These are phyloP conservation scores for Ceratina japonica DNA, from an alignment of 1,140 invertebrate species.

Conservation along the genomic window DNA sequence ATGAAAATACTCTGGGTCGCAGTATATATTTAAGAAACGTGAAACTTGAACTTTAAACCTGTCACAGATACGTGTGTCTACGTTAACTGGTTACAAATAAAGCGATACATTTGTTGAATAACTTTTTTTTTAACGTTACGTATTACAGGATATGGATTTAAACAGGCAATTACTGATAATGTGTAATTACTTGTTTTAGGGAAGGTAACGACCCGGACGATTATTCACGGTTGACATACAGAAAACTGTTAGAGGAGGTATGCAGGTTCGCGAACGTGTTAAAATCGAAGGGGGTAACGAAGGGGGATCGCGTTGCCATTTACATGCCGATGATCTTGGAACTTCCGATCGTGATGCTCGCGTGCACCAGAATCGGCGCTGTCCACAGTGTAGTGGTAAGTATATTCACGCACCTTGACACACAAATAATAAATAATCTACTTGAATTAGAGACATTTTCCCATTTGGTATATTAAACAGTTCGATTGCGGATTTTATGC, in stretches of 20 bases:
- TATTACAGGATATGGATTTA: no score
- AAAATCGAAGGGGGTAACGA: constrained; percentile 90
- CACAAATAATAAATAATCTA: no score
- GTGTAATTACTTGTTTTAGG: constrained; percentile 81
- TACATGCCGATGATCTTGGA: constrained; percentile 99
- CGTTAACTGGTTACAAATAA: neutral
- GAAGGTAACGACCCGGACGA: constrained; percentile 97
- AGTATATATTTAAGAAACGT: neutral
- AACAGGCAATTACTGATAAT: neutral
- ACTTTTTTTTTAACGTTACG: neutral
- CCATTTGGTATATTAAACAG: no score
- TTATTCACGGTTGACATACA: constrained; percentile 92
- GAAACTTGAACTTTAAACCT: constrained; percentile 1
- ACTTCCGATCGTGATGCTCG: constrained; percentile 96
- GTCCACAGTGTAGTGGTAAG: constrained; percentile 97
- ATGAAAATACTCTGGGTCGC: neutral
- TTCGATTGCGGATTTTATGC: no score
- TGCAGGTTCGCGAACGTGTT: constrained; percentile 96
- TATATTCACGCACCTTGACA: constrained; percentile 38
- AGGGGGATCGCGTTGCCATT: constrained; percentile 96
- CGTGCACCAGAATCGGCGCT: constrained; percentile 96
- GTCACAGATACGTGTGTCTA: no score
- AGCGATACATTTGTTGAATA: neutral
- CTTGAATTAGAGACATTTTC: no score
- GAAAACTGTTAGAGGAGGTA: constrained; percentile 91